phyloP scores from a whole-genome alignment of 2,888 invertebrate species.

The Melieria picta region DNA sequence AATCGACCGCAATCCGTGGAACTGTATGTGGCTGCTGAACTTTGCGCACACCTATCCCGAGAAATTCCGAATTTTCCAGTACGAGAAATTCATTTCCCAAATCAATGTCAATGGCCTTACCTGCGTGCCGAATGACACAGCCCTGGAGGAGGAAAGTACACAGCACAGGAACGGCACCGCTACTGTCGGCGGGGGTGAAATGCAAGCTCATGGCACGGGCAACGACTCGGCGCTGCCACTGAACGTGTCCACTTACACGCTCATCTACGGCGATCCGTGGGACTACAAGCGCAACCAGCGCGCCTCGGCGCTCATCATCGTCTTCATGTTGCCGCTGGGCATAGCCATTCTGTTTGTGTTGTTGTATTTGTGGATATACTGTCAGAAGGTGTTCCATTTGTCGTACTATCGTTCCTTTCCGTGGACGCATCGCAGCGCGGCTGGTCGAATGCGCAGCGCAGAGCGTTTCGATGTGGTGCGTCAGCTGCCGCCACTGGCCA shows the following conservation, averaged over 20 bases:
- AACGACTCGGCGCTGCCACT: slow-evolving; percentile 20
- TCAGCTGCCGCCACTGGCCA: slow-evolving; percentile 39
- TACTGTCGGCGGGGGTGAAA: background rate
- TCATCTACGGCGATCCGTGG: slow-evolving; percentile 56
- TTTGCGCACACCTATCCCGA: slow-evolving; percentile 58
- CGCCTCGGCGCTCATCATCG: slow-evolving; percentile 59
- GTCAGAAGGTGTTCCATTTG: slow-evolving; percentile 60
- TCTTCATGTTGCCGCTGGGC: slow-evolving; percentile 62
- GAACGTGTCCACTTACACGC: slow-evolving; percentile 52
- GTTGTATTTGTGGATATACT: slow-evolving; percentile 62
- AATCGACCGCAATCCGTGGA: slow-evolving; percentile 62
- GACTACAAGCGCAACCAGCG: slow-evolving; percentile 59
- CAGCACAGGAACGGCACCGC: background rate
- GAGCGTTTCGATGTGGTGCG: slow-evolving; percentile 61
- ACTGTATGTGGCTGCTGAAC: slow-evolving; percentile 60
- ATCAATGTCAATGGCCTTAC: slow-evolving; percentile 64
- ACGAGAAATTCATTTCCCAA: slow-evolving; percentile 62
- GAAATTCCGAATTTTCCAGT: slow-evolving; percentile 58
- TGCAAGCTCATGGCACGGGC: background rate
- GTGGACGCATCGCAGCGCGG: slow-evolving; percentile 9
- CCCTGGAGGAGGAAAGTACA: background rate
- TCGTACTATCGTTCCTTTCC: slow-evolving; percentile 55
- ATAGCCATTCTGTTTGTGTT: slow-evolving; percentile 60
- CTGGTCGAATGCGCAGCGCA: slow-evolving; percentile 41
- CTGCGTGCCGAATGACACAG: slow-evolving; percentile 49